Evolutionary conservation across 2,797 vertebrate genomes (phyloP), one percentile per base, ranked within the genome.

Genomic region (Coranthus polyacanthus): DNA sequence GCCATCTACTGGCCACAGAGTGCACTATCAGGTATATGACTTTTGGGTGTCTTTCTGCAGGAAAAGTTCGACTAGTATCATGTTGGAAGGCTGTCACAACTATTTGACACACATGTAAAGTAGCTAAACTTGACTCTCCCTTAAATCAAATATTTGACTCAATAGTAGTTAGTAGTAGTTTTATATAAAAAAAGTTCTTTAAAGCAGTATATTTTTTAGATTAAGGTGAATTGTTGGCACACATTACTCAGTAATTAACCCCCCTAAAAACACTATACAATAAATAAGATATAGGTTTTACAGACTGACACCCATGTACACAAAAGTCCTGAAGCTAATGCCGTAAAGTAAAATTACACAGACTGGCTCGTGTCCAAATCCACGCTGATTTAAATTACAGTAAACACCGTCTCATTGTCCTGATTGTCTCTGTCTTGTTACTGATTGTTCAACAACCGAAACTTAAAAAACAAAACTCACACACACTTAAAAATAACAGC

Each of bases 1-100:
- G 72, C 92, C 93, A 78, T 84, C 93, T 91, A 77, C 88, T 87
- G 94, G 95, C 53, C 96, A 97, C 83, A 94, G 96, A 93, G 96
- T 98, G 92, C 96, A 97, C 88, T 98, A 97, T 51, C 97, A 99
- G 97, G 97, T 98, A 95, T 91, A 51, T 21, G n/a, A 39, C 66
- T 56, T 53, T 15, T 51, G 41, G 46, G 44, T 54, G 68, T 58
- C 61, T n/a, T n/a, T 49, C 39, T 69, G 53, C 45, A 57, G 47
- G 37, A 39, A 12, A 24, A 6, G 3, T 37, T 34, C n/a, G 6
- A 13, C 4, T 24, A 24, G 22, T 10, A 20, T 16, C 21, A 8
- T 3, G 34, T 54, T 18, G 36, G 2, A 6, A 6, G 5, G 22
- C 5, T 65, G 39, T 36, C 21, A 4, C 36, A 61, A 37, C n/a